Evolutionary conservation across 2,888 invertebrate species (phyloP).

Genomic region (Patella ulyssiponensis): DNA sequence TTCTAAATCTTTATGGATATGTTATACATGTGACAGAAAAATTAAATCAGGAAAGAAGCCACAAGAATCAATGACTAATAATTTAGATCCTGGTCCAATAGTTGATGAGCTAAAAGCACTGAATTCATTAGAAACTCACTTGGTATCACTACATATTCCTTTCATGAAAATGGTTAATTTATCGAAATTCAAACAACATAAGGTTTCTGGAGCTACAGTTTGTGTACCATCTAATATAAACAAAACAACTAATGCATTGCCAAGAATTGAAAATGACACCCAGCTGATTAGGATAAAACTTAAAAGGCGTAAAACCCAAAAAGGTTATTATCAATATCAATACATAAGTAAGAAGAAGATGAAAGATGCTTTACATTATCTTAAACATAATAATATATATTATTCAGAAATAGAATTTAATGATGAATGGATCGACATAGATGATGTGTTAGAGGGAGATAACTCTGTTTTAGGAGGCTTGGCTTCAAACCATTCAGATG

Average conservation of each 20-base stretch:
- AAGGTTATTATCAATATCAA: conserved; percentile 1
- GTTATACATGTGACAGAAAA: background rate
- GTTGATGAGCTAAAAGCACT: background rate
- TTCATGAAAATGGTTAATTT: conserved; percentile 6
- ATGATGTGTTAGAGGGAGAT: background rate
- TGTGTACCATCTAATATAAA: conserved; percentile 12
- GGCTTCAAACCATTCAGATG: background rate
- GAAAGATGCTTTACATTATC: background rate
- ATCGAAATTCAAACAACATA: background rate
- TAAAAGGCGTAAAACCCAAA: background rate
- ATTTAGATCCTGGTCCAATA: background rate
- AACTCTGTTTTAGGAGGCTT: background rate
- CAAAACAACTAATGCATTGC: background rate
- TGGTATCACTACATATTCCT: background rate
- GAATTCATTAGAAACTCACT: conserved; percentile 1
- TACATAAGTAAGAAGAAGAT: background rate
- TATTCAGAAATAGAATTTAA: conserved; percentile 11
- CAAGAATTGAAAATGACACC: background rate
- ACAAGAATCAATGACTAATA: background rate
- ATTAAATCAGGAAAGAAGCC: background rate
- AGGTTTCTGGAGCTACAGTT: background rate
- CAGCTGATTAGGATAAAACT: background rate
- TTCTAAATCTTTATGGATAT: background rate
- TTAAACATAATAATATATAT: conserved; percentile 9
- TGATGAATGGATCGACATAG: background rate